Conservation (phyloP, 2,888 invertebrate species). For the Hipparchia semele region DNA sequence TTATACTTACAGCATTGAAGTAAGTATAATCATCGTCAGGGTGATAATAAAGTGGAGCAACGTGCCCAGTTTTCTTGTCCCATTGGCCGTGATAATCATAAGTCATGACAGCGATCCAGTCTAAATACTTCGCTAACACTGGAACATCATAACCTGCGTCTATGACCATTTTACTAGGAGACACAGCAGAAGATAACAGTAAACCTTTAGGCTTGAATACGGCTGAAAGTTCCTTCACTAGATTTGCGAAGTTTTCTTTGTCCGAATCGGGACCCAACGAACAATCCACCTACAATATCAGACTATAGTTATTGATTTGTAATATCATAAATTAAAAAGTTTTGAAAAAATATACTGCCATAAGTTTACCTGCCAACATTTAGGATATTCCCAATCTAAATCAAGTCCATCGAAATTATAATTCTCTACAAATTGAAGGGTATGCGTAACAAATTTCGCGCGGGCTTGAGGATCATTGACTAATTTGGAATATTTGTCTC, state of each 20-base stretch:
- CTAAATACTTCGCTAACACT: slow-evolving; percentile 87
- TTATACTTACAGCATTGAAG: slow-evolving; percentile 89
- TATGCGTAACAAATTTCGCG: slow-evolving; percentile 88
- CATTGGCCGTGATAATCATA: slow-evolving; percentile 96
- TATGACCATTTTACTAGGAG: slow-evolving; percentile 93
- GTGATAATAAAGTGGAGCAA: slow-evolving; percentile 92
- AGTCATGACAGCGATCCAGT: slow-evolving; percentile 97
- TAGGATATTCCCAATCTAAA: slow-evolving; percentile 97
- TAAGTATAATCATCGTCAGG: slow-evolving; percentile 91
- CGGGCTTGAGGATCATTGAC: slow-evolving; percentile 90
- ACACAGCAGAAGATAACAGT: slow-evolving; percentile 92
- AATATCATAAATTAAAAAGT: not conserved
- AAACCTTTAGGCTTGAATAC: slow-evolving; percentile 86
- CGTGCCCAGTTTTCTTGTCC: slow-evolving; percentile 96
- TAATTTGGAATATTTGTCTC: slow-evolving; percentile 93
- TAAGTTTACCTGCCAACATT: slow-evolving; percentile 88
- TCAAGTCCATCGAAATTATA: slow-evolving; percentile 96
- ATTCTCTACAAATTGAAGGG: slow-evolving; percentile 89
- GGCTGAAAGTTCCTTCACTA: slow-evolving; percentile 88
- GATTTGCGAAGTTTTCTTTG: slow-evolving; percentile 89
- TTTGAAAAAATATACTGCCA: not conserved
- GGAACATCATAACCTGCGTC: slow-evolving; percentile 94
- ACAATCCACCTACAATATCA: slow-evolving; percentile 87
- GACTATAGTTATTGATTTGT: not conserved
- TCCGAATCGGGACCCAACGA: slow-evolving; percentile 92